A percentile compares a stretch with the other conserved stretches of the same genome.
phyloP scores from a whole-genome alignment of 2,113 vertebrate species.

The Strix aluco region DNA sequence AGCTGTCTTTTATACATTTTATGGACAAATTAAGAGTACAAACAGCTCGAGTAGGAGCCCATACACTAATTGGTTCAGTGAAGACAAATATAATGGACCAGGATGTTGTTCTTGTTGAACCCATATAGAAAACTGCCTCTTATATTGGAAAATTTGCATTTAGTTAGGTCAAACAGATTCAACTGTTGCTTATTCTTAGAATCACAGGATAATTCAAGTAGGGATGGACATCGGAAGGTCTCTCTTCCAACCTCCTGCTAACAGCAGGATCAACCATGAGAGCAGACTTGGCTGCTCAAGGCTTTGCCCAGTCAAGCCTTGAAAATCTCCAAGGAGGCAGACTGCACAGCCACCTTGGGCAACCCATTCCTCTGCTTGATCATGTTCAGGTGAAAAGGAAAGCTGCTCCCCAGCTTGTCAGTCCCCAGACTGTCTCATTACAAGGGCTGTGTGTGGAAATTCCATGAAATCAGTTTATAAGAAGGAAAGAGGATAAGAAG shows the following conservation, averaged over 20 bases:
- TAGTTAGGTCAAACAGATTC: not conserved
- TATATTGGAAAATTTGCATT: not conserved
- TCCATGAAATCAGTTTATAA: not conserved
- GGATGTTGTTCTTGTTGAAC: not conserved
- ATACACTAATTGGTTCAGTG: not conserved
- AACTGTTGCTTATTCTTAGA: not conserved
- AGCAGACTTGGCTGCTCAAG: not conserved
- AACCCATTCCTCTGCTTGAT: not conserved
- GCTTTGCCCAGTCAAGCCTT: not conserved
- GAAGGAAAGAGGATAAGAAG: not conserved
- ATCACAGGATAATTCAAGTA: not conserved
- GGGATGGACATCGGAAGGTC: fast-evolving
- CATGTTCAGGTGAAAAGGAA: not conserved
- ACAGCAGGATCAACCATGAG: not conserved
- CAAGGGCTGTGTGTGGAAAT: not conserved
- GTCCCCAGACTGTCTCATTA: not conserved
- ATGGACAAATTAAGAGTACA: not conserved
- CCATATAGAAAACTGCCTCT: not conserved
- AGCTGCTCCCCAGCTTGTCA: not conserved
- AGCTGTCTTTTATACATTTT: not conserved
- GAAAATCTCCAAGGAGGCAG: not conserved
- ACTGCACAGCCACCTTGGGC: not conserved
- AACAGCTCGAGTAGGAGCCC: not conserved
- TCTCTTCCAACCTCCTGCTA: not conserved
- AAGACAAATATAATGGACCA: not conserved